Conservation (phyloP, 2,888 invertebrate genomes). For the Invenusta paracnida region DNA sequence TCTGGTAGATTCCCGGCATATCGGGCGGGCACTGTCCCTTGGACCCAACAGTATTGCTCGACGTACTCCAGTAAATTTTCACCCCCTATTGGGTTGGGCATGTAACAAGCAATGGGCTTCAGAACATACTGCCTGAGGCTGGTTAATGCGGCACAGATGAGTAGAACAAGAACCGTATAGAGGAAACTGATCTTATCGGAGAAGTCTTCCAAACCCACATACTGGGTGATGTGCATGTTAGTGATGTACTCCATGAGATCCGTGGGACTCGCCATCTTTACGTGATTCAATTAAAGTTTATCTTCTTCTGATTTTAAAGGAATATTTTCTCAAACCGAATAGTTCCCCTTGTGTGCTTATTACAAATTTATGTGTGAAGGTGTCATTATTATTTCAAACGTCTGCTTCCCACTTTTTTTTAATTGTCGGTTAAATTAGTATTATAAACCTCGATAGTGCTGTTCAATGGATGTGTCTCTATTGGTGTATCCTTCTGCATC, state of each 20-base stretch:
- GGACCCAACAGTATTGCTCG: conserved; percentile 41
- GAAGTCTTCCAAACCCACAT: conserved; percentile 38
- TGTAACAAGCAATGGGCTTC: conserved; percentile 39
- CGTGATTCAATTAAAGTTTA: too few relatives aligned
- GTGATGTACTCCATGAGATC: conserved; percentile 21
- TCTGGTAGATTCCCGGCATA: conserved; percentile 14
- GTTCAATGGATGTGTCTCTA: too few relatives aligned
- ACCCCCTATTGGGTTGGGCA: conserved; percentile 19
- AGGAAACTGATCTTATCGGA: conserved; percentile 38
- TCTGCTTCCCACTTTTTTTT: too few relatives aligned
- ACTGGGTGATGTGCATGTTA: conserved; percentile 20
- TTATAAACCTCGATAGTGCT: too few relatives aligned
- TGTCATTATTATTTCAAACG: too few relatives aligned
- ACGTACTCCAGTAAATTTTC: conserved; percentile 31
- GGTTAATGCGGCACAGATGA: conserved; percentile 22
- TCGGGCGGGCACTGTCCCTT: conserved; percentile 24
- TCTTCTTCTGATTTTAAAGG: too few relatives aligned
- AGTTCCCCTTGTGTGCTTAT: too few relatives aligned
- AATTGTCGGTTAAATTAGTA: too few relatives aligned
- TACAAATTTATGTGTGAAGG: too few relatives aligned
- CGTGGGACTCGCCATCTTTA: not conserved
- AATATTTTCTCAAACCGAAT: too few relatives aligned
- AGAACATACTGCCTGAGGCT: conserved; percentile 37
- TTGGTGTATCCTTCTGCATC: too few relatives aligned
- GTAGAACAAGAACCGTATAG: conserved; percentile 25